Evolutionary conservation across 1,140 invertebrate species (phyloP).

Genomic region (Euborellia annulipes): DNA sequence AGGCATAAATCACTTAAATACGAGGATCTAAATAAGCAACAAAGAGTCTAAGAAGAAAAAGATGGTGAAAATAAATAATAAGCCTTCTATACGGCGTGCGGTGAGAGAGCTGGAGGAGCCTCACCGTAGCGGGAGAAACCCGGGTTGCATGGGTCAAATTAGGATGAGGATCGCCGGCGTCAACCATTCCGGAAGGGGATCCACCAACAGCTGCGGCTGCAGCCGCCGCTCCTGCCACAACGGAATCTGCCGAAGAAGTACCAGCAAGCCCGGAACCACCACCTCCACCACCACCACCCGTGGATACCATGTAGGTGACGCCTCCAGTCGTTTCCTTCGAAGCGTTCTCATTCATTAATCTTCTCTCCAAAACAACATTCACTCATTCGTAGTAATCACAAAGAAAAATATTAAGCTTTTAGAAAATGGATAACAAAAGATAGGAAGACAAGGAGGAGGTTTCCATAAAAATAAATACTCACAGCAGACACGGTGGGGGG

Average conservation of each 20-base stretch:
- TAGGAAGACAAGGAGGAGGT: too few species aligned
- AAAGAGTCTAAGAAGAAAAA: constrained; percentile 13
- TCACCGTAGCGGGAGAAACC: constrained; percentile 78
- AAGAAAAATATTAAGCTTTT: constrained; percentile 10
- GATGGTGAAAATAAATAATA: constrained; percentile 25
- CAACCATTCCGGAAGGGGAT: too few species aligned
- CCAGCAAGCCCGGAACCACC: constrained; percentile 30
- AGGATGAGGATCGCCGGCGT: constrained; percentile 33
- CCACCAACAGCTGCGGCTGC: constrained; percentile 34
- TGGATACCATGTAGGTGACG: constrained; percentile 1
- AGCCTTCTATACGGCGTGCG: not conserved
- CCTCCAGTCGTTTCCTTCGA: too few species aligned
- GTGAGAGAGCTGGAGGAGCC: constrained; percentile 24
- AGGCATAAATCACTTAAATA: not conserved
- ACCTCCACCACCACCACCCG: constrained; percentile 16
- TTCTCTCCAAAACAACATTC: constrained; percentile 3
- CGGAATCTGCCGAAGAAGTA: constrained; percentile 31
- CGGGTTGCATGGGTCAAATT: constrained; percentile 66
- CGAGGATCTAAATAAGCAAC: constrained; percentile 8
- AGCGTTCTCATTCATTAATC: too few species aligned
- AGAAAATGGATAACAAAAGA: too few species aligned
- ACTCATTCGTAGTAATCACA: constrained; percentile 10
- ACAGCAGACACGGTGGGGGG: constrained; percentile 49
- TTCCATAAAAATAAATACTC: not conserved
- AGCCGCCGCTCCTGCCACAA: constrained; percentile 36